Conservation (phyloP, 2,888 invertebrate species). For the Urechis unicinctus region DNA sequence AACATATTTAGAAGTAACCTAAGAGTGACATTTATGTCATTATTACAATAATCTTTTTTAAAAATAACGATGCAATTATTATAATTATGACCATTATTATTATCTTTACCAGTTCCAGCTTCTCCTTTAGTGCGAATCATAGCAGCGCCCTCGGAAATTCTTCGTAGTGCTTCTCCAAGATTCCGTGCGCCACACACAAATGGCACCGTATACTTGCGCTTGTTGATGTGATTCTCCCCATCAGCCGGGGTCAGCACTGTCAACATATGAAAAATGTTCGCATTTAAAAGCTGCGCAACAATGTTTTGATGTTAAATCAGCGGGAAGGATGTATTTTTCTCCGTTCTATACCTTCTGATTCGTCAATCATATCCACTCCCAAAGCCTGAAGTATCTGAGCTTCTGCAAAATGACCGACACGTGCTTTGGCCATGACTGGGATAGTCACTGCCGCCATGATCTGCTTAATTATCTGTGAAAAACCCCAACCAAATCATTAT, state of each 20-base stretch:
- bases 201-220: constrained; percentile 39
- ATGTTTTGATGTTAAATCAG: no score
- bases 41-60: no score
- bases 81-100: neutral
- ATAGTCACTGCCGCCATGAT: constrained; percentile 43
- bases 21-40: no score
- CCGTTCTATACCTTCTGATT: constrained; percentile 39
- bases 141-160: constrained; percentile 42
- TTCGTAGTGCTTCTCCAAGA: constrained; percentile 40
- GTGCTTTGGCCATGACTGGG: constrained; percentile 44
- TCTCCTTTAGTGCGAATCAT: constrained; percentile 47
- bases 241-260: constrained; percentile 42
- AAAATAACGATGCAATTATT: no score
- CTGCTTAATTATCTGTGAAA: constrained; percentile 30
- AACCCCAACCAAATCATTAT: no score
- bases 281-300: no score
- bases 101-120: constrained; percentile 43
- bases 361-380: constrained; percentile 47
- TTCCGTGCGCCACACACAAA: constrained; percentile 44
- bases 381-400: constrained; percentile 43
- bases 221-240: constrained; percentile 40
- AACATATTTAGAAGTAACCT: no score
- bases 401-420: constrained; percentile 45
- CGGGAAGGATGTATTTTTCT: neutral
- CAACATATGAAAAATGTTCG: neutral